Conservation (phyloP, 2,888 invertebrate species). For the Spisula subtruncata region DNA sequence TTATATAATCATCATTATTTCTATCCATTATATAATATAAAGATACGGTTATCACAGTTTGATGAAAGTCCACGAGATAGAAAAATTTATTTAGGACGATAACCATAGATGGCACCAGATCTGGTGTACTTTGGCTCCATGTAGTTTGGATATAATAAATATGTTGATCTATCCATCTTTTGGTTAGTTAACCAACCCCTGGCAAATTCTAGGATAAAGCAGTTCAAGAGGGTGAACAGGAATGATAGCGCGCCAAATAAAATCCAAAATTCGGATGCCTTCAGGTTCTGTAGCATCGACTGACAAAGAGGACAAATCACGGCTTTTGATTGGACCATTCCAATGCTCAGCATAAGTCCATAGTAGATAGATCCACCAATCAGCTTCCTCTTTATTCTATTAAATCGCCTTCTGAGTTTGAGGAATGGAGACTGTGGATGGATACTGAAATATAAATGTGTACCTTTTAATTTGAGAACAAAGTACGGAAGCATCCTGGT, state of each 20-base stretch:
- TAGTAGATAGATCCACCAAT: conserved; percentile 51
- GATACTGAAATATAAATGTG: conserved; percentile 1
- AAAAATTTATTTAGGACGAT: not conserved
- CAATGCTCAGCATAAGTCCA: conserved; percentile 55
- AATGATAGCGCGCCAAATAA: conserved; percentile 50
- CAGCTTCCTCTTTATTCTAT: conserved; percentile 52
- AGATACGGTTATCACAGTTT: no score
- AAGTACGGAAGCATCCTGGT: no score
- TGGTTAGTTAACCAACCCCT: not conserved
- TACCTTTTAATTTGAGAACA: not conserved
- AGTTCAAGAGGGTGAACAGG: conserved; percentile 52
- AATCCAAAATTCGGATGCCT: conserved; percentile 55
- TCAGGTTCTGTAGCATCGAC: conserved; percentile 30
- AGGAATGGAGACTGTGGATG: not conserved
- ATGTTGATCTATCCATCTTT: not conserved
- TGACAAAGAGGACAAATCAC: conserved; percentile 55
- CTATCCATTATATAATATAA: no score
- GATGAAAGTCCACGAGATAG: not conserved
- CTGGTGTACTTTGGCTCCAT: conserved; percentile 52
- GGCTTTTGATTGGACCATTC: conserved; percentile 57
- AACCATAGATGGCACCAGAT: conserved; percentile 63
- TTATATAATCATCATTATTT: no score
- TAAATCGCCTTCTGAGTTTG: conserved; percentile 7
- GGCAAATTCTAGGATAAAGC: conserved; percentile 29
- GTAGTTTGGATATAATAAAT: conserved; percentile 11